Conservation (phyloP, 2,888 invertebrate species). For the Spilarctia lutea region DNA sequence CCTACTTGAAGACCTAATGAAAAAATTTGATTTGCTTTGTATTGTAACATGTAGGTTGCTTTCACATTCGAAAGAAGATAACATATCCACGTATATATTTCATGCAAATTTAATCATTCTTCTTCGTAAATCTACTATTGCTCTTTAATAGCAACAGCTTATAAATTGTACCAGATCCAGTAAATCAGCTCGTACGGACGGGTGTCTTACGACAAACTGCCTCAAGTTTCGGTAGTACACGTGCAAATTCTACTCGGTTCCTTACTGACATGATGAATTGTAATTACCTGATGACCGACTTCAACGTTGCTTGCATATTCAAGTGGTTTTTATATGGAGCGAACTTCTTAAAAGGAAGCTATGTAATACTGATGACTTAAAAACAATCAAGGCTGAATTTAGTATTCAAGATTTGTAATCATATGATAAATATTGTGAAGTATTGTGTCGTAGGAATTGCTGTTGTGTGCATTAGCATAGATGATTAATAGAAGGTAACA, state of each 20-base stretch:
- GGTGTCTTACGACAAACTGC: conserved; percentile 58
- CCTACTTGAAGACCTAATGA: background rate
- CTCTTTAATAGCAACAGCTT: conserved; percentile 28
- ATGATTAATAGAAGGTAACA: too few relatives aligned
- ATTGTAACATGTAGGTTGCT: background rate
- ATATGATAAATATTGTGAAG: background rate
- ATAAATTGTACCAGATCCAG: conserved; percentile 45
- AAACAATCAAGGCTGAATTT: background rate
- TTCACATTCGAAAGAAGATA: background rate
- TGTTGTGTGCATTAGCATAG: too few relatives aligned
- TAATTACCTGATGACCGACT: conserved; percentile 47
- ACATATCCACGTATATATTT: background rate
- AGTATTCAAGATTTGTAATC: background rate
- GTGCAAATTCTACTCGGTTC: conserved; percentile 58
- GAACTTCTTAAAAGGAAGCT: background rate
- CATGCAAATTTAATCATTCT: background rate
- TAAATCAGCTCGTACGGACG: conserved; percentile 58
- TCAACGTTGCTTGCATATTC: conserved; percentile 31
- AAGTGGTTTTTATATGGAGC: conserved; percentile 21
- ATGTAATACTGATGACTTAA: background rate
- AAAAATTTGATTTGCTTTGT: background rate
- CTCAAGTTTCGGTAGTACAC: conserved; percentile 57
- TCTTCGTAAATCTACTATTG: background rate
- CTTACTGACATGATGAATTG: conserved; percentile 52
- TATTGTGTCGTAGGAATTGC: background rate